Base-by-base conservation (phyloP, 2,888 invertebrate species). In the Platerodrilus igneus region DNA sequence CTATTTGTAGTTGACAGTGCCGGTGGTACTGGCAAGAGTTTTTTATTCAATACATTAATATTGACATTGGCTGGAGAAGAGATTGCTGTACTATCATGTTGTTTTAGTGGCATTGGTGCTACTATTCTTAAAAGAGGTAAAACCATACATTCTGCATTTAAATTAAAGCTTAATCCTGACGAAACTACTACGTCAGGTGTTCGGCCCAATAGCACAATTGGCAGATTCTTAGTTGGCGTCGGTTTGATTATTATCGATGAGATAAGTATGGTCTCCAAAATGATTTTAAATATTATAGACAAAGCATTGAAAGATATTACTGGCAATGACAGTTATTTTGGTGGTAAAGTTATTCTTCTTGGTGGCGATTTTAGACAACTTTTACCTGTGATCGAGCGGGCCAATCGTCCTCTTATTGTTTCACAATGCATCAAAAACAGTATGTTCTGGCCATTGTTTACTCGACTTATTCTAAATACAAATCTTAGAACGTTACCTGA, bases 1-100 rank as follows among this genome's bases (percentile, higher is more conserved):
- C 13, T 67, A 4, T 8, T 5, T 18, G 30, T 17, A 7, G 9
- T 19, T 10, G 67, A 69, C 50, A 67, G 63, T 8, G 63, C 67
- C 2, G 67, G 64, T 4, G 69, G 67, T 9, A 60, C 63, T 11
- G 68, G 66, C 2, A 69, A 70, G 51, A 69, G 67, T 2, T 67
- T 52, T 40, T 37, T 67, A 1, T 63, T 61, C 36, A 53, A 50
- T 26, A 52, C 53, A 5, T 22, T 60, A 4, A 37, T 46, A 3
- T 25, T 39, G 26, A 11, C 36, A 2, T 10, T 55, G 2, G 23
- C 53, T 48, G 37, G 48, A 11, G 16, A 11, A n/a, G 16, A 17
- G 7, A 26, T 27, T 33, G 40, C 14, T 26, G 40, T 28, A 46
- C 46, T 39, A 10, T 35, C 47, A 2, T 54, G 62, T 36, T 60